A percentile compares a stretch with the other conserved stretches of the same genome.
Evolutionary conservation across 2,888 invertebrate genomes (phyloP).

Genomic region (Agriotes lineatus): DNA sequence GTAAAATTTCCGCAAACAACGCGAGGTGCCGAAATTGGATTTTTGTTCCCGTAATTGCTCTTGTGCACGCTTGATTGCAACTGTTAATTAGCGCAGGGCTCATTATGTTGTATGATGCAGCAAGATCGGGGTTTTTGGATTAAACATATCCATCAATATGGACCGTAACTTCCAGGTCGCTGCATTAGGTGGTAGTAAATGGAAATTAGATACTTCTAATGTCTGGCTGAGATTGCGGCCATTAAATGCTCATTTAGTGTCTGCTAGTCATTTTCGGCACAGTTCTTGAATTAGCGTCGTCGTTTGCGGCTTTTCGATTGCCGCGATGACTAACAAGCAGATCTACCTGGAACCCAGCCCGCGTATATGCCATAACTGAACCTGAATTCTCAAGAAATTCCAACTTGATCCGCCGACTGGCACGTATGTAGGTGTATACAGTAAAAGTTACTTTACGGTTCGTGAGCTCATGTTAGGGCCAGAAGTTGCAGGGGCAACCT

Average conservation of each 20-base stretch:
- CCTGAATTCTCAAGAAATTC: background rate
- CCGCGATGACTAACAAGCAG: background rate
- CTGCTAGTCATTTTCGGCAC: background rate
- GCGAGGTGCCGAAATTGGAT: too few species aligned
- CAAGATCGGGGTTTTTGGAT: too few species aligned
- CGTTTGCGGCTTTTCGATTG: background rate
- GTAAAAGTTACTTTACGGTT: background rate
- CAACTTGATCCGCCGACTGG: background rate
- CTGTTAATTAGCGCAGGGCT: slow-evolving; percentile 1
- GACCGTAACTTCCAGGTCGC: background rate
- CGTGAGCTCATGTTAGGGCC: background rate
- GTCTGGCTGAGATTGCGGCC: slow-evolving; percentile 2
- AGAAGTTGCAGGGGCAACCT: background rate
- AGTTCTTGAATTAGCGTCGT: background rate
- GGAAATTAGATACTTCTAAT: slow-evolving; percentile 13
- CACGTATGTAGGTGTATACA: background rate
- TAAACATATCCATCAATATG: background rate
- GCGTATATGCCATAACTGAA: background rate
- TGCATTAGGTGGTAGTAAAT: background rate
- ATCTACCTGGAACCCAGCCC: background rate
- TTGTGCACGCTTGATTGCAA: slow-evolving; percentile 1
- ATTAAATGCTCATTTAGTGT: slow-evolving; percentile 11
- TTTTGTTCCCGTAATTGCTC: background rate
- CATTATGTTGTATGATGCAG: slow-evolving; percentile 9
- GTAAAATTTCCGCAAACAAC: too few species aligned